Percentiles rank a stretch among this genome's conserved stretches.
phyloP scores from a whole-genome alignment of 2,113 vertebrate genomes.

The Calyptomena viridis region DNA sequence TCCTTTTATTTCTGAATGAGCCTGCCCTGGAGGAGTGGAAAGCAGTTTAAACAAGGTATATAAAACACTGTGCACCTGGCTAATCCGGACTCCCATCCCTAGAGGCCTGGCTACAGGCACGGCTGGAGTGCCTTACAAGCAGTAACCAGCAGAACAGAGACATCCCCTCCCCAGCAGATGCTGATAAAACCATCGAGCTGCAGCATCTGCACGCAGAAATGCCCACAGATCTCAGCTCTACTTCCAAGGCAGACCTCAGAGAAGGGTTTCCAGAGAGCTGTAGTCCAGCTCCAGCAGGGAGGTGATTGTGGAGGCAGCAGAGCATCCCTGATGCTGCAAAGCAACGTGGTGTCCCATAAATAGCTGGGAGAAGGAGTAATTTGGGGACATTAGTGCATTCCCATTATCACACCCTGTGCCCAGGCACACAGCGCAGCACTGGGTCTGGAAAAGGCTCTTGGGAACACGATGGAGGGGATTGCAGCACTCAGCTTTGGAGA shows the following conservation, averaged over 20 bases:
- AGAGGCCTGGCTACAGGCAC: not conserved
- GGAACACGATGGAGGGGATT: accelerated
- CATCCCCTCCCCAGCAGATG: not conserved
- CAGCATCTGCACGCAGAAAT: accelerated
- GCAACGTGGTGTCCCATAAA: not conserved
- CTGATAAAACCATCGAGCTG: not conserved
- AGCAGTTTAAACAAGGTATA: not conserved
- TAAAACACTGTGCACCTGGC: not conserved
- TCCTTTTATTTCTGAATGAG: not conserved
- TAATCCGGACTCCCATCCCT: not conserved
- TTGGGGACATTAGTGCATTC: not conserved
- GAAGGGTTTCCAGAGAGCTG: not conserved
- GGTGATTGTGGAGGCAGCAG: not conserved
- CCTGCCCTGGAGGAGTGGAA: not conserved
- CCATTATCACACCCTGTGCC: not conserved
- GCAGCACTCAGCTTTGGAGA: not conserved
- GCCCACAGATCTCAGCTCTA: not conserved
- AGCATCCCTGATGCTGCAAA: not conserved
- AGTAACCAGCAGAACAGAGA: not conserved
- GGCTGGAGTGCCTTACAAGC: not conserved
- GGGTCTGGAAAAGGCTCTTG: not conserved
- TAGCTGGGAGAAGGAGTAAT: not conserved
- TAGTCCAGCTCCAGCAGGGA: not conserved
- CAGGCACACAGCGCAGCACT: accelerated
- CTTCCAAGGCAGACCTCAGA: not conserved